phyloP scores from a whole-genome alignment of 1,140 invertebrate species.

The Zaprionus nigranus region DNA sequence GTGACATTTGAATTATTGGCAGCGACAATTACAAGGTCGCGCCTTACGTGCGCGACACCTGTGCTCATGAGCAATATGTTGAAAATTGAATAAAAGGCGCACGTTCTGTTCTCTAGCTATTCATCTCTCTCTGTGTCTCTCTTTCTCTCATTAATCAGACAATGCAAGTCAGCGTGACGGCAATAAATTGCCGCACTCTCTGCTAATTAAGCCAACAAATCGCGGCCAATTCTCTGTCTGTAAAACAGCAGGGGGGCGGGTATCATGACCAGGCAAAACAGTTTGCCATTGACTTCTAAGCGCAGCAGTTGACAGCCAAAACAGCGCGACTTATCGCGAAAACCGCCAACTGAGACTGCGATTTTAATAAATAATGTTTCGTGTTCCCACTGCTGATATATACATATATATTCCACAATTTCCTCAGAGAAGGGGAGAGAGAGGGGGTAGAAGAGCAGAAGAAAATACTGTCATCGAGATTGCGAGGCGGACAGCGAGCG shows the following conservation, averaged over 20 bases:
- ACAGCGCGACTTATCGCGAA: not conserved
- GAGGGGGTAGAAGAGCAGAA: no score
- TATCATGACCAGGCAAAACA: not conserved
- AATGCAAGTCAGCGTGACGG: conserved; percentile 19
- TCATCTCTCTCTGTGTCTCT: not conserved
- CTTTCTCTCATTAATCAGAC: not conserved
- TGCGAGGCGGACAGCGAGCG: conserved; percentile 40
- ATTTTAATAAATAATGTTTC: conserved; percentile 13
- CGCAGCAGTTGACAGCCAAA: not conserved
- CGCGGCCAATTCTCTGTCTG: not conserved
- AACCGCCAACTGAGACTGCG: conserved; percentile 5
- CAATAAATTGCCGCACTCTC: conserved; percentile 15
- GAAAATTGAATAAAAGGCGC: conserved; percentile 8
- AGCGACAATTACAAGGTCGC: conserved; percentile 46
- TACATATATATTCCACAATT: not conserved
- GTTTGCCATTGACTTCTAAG: not conserved
- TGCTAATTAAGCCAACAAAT: conserved; percentile 21
- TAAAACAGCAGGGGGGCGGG: not conserved
- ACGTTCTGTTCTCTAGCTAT: not conserved
- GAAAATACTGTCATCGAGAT: conserved; percentile 13
- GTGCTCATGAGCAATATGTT: conserved; percentile 57
- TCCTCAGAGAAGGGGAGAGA: not conserved
- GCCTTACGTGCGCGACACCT: conserved; percentile 31
- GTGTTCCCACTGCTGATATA: not conserved
- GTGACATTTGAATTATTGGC: conserved; percentile 64